Evolutionary conservation across 2,797 vertebrate genomes (phyloP).

Genomic region (Loriculus beryllinus): DNA sequence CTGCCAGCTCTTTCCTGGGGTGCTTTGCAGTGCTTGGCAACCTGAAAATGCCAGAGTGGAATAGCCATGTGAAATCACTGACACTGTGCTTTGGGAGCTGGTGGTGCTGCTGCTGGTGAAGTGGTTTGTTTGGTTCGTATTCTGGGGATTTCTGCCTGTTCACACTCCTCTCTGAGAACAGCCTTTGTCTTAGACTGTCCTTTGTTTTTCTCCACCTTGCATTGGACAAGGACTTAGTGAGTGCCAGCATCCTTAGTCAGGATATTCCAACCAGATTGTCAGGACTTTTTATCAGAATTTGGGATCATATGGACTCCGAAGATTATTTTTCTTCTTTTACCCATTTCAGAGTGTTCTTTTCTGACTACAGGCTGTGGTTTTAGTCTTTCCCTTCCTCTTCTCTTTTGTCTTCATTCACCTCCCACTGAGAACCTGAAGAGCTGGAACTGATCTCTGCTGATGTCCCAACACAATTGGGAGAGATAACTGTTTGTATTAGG

Average conservation of each 20-base stretch:
- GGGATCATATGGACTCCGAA: background rate
- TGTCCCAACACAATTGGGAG: background rate
- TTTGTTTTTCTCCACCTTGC: background rate
- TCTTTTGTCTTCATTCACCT: background rate
- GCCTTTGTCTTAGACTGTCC: background rate
- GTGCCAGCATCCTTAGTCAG: background rate
- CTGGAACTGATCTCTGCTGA: background rate
- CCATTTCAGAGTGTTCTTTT: background rate
- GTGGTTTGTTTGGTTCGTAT: background rate
- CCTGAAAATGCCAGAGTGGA: background rate
- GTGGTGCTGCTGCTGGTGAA: rapidly evolving
- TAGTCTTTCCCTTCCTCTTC: background rate
- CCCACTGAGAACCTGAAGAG: background rate
- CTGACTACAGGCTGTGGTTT: background rate
- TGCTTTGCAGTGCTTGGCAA: background rate
- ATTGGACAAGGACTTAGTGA: background rate
- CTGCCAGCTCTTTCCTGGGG: background rate
- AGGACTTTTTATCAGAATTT: background rate
- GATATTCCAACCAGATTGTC: background rate
- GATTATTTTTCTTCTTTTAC: background rate
- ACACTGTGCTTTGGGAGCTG: background rate
- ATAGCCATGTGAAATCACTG: rapidly evolving
- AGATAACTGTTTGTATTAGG: constrained; percentile 3
- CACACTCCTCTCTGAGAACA: background rate
- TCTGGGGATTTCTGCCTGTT: background rate